Evolutionary conservation across 2,113 vertebrate genomes (phyloP), one percentile per base, ranked within the genome.

Genomic region (Apaloderma vittatum): DNA sequence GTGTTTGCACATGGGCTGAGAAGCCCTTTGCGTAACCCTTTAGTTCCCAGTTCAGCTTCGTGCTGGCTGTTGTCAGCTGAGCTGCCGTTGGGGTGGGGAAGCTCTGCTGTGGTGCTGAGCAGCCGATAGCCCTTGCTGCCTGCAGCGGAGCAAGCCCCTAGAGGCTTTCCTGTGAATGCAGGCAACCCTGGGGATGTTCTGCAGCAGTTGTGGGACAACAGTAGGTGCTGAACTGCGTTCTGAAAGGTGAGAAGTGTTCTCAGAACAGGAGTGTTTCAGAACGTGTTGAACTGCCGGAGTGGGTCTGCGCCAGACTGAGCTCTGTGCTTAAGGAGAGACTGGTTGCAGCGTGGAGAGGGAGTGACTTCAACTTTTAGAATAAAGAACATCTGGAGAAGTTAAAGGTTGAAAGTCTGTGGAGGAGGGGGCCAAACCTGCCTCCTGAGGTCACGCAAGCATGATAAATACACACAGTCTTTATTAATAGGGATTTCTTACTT

Each of bases 351-450:
- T 66, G 24, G 40, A 54, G 54, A 46, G 54, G 71, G 40, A 71
- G 32, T 21, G 36, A 66, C 36, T 92, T 90, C 49, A 70, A 22
- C 82, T 77, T 46, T 68, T 94, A 21, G n/a, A 37, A 59, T 85
- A 91, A 92, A 92, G 91, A 95, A 80, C 59, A 34, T 86, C 30
- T 65, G 74, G 61, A 83, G 63, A 84, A 91, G 68, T 78, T 78
- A 84, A 94, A 96, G 91, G 86, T 91, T 95, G 79, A 27, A 80
- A 48, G 15, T 78, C 55, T 89, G 71, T 52, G 54, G 91, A 94
- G 80, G 67, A 95, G 87, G 92, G 94, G 89, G 77, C 89, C 93
- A 87, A 94, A 83, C 12, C 29, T 84, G 86, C 57, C 52, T 91
- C 37, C 61, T 75, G 76, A 93, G 77, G 83, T 93, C 80, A 75